Evolutionary conservation across 2,113 vertebrate genomes (phyloP).

Genomic region (Opisthocomus hoazin): DNA sequence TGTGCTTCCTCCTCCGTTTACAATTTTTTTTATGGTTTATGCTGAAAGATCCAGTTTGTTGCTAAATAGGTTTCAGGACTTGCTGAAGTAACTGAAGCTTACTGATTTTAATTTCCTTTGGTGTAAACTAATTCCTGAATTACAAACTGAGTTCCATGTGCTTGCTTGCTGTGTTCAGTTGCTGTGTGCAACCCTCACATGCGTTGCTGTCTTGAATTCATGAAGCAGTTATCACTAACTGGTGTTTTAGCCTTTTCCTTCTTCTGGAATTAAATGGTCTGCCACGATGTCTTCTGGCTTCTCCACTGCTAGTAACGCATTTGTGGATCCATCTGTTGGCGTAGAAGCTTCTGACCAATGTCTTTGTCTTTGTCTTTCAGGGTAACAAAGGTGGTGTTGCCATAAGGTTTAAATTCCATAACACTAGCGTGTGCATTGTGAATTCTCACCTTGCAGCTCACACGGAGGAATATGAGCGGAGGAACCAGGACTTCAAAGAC

Average conservation of each 20-base stretch:
- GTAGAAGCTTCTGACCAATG: not conserved
- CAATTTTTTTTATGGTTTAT: not conserved
- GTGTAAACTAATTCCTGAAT: not conserved
- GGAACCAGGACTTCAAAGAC: slow-evolving; percentile 95
- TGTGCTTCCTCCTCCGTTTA: not conserved
- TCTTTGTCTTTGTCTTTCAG: slow-evolving; percentile 62
- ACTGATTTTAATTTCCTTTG: not conserved
- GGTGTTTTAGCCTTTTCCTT: not conserved
- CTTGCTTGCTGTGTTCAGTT: not conserved
- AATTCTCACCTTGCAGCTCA: slow-evolving; percentile 95
- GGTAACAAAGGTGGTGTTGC: slow-evolving; percentile 97
- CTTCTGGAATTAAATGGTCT: not conserved
- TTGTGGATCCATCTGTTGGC: not conserved
- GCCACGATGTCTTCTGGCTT: not conserved
- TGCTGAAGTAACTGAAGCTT: not conserved
- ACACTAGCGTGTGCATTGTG: slow-evolving; percentile 89
- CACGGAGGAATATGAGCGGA: slow-evolving; percentile 86
- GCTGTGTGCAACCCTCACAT: not conserved
- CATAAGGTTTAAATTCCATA: slow-evolving; percentile 91
- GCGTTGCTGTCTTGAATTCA: not conserved
- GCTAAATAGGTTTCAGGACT: not conserved
- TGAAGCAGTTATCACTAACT: not conserved
- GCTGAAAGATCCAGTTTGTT: not conserved
- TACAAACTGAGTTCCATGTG: not conserved
- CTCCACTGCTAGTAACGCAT: not conserved